Evolutionary conservation across 2,113 vertebrate species (phyloP), one percentile per base, ranked within the genome.

Genomic region (Limanda limanda): DNA sequence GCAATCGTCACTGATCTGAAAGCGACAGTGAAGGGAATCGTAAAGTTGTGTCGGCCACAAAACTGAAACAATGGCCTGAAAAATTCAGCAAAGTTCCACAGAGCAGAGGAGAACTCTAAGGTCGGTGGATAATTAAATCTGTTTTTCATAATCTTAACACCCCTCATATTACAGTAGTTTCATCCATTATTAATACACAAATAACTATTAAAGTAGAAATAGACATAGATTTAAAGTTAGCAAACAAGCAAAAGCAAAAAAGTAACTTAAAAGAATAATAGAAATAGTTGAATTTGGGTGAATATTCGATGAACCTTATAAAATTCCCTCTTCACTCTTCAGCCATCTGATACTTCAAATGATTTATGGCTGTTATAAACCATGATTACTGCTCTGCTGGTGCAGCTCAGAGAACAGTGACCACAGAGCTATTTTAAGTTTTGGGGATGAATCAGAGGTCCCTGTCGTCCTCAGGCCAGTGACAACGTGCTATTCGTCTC

Each of bases 401-500:
- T 76, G 42, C 58, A 10, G 25, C 48, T 78, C 65, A 60, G 47
- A 79, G 15, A 56, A 37, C 8, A 47, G 1, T 24, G 79, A 78
- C 47, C 60, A 45, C 23, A 2, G 4, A 3, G 27, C 59, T 70
- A 75, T 85, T 86, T 73, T 68, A 25, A 48, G 61, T 79, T 51
- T 51, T 57, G 48, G 40, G 27, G 60, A 79, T 78, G 75, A 90
- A 74, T 82, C 81, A 59, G 68, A 86, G 66, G 45, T 86, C 70
- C 60, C 54, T 35, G 69, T 56, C 74, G 77, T 85, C 79, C 74
- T 56, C 25, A 1, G 75, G 85, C 65, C 58, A 73, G 69, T 58
- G 83, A 65, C 76, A 77, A 91, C 80, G 77, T 92, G 90, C 88
- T 76, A 64, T 66, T 85, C 66, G 68, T 80, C 89, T 74, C 81